Conservation (phyloP, 2,888 invertebrate genomes). For the Bruchidius siliquastri region DNA sequence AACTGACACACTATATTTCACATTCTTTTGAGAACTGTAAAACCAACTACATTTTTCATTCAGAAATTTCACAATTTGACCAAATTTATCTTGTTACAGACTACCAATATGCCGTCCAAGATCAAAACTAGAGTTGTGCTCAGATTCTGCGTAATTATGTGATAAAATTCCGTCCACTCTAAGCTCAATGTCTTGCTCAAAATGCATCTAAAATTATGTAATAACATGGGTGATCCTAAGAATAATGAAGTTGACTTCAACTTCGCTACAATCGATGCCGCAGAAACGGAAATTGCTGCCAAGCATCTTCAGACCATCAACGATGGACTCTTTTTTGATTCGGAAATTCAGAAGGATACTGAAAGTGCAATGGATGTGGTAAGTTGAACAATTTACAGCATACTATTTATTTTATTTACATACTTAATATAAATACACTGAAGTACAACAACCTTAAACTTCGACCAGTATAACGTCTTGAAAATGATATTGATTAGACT, state of each 20-base stretch:
- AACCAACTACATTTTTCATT: too few relatives aligned
- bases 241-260: slow-evolving; percentile 21
- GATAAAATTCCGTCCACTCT: slow-evolving; percentile 19
- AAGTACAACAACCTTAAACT: too few relatives aligned
- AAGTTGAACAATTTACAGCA: background rate
- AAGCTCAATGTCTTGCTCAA: slow-evolving; percentile 26
- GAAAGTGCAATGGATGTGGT: slow-evolving; percentile 9
- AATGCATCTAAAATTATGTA: slow-evolving; percentile 26
- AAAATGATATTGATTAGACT: too few relatives aligned
- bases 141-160: slow-evolving; percentile 17
- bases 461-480: too few relatives aligned
- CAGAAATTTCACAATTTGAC: too few relatives aligned
- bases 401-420: too few relatives aligned
- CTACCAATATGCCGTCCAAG: background rate
- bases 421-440: too few relatives aligned
- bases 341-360: background rate
- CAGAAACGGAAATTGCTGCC: slow-evolving; percentile 27
- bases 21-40: too few relatives aligned
- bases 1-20: too few relatives aligned
- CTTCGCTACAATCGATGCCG: slow-evolving; percentile 21
- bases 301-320: slow-evolving; percentile 24
- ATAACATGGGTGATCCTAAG: slow-evolving; percentile 22
- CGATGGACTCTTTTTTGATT: slow-evolving; percentile 14
- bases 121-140: background rate
- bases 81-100: slow-evolving; percentile 3